Percentiles rank a stretch among this genome's conserved stretches.
Evolutionary conservation across 2,888 invertebrate species (phyloP).

Genomic region (Dysmachus trigonus): DNA sequence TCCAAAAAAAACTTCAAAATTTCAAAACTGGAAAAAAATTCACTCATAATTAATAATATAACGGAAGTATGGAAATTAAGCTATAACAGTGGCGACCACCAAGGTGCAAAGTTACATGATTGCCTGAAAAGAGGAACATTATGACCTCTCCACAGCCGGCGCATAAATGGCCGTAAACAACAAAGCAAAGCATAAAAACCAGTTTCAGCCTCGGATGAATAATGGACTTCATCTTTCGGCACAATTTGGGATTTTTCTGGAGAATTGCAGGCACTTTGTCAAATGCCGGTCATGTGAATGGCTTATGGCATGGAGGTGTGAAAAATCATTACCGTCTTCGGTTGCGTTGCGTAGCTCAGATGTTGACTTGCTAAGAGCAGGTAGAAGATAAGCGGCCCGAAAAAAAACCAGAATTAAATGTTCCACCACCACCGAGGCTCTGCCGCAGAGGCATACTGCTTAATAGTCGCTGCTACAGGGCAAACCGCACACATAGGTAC

Average conservation of each 20-base stretch:
- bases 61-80: constrained; percentile 22
- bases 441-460: neutral
- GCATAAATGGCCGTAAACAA: neutral
- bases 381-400: neutral
- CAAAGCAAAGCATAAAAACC: neutral
- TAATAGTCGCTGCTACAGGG: constrained; percentile 22
- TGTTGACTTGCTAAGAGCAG: neutral
- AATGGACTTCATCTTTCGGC: constrained; percentile 18
- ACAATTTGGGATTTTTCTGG: constrained; percentile 19
- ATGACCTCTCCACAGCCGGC: neutral
- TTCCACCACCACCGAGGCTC: neutral
- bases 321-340: constrained; percentile 16
- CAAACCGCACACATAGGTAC: constrained; percentile 21
- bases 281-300: constrained; percentile 11
- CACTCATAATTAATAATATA: neutral
- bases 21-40: neutral
- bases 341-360: neutral
- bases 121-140: neutral
- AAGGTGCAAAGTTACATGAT: constrained; percentile 25
- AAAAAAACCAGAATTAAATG: neutral
- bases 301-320: constrained; percentile 25
- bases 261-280: constrained; percentile 18
- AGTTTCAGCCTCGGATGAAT: neutral
- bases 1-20: neutral
- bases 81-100: constrained; percentile 11